Percentiles rank a stretch among this genome's conserved stretches.
These are phyloP conservation scores for Oplegnathus fasciatus DNA, from an alignment of 2,113 vertebrate species.

Conservation along the genomic window DNA sequence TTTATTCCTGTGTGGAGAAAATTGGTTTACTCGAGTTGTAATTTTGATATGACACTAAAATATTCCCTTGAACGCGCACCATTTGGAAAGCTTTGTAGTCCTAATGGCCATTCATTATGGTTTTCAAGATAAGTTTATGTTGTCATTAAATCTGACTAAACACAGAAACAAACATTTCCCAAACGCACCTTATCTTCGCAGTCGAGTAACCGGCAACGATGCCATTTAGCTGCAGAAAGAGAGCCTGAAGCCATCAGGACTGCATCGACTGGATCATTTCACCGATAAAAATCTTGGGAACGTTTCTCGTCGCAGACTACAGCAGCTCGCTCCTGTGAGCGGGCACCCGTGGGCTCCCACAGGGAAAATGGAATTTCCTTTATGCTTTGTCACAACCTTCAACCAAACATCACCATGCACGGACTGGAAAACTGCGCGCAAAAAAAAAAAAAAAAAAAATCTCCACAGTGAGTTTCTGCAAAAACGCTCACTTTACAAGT, in stretches of 20 bases:
- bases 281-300: conserved; percentile 84
- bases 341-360: conserved; percentile 62
- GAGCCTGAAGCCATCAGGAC: conserved; percentile 64
- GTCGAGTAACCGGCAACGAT: conserved; percentile 70
- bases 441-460: neutral
- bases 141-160: conserved; percentile 78
- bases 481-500: conserved; percentile 42
- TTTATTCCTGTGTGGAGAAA: conserved; percentile 88
- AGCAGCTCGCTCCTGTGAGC: conserved; percentile 70
- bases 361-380: conserved; percentile 74
- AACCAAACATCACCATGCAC: conserved; percentile 7
- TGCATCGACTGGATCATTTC: conserved; percentile 74
- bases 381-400: conserved; percentile 63
- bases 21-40: conserved; percentile 86
- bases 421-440: neutral
- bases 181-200: conserved; percentile 82
- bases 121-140: conserved; percentile 84
- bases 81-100: conserved; percentile 81
- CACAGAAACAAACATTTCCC: conserved; percentile 85
- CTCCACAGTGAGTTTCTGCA: neutral
- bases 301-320: conserved; percentile 67
- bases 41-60: conserved; percentile 86
- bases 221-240: conserved; percentile 61
- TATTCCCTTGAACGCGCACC: conserved; percentile 84
- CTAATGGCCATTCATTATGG: conserved; percentile 85